Conservation (phyloP, 1,140 invertebrate species). For the Pentalonia nigronervosa region DNA sequence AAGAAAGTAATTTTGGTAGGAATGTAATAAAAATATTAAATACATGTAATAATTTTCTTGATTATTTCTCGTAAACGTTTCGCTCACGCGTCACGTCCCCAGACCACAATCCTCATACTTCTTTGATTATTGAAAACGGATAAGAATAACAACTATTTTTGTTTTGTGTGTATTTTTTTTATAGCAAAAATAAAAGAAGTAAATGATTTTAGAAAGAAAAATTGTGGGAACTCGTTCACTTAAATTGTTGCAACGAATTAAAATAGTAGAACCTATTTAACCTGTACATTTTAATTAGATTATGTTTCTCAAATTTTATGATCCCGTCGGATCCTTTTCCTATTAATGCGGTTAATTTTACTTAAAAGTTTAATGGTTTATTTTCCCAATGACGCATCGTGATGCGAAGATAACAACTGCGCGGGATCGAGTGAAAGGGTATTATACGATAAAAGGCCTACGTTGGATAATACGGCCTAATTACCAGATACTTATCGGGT, state of each 20-base stretch:
- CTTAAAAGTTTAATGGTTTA: constrained; percentile 22
- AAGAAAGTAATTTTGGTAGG: constrained; percentile 11
- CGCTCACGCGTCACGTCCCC: neutral
- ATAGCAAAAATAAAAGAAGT: neutral
- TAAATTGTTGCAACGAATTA: neutral
- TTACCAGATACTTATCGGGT: constrained; percentile 47
- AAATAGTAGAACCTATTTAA: neutral
- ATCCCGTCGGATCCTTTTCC: neutral
- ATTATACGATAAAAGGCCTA: constrained; percentile 31
- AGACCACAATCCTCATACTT: neutral
- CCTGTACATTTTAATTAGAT: neutral
- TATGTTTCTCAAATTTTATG: neutral
- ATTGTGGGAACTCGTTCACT: neutral
- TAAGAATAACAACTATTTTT: constrained; percentile 1
- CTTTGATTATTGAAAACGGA: constrained; percentile 19
- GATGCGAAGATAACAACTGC: constrained; percentile 26
- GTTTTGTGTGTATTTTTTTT: neutral
- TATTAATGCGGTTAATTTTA: neutral
- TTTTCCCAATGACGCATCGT: constrained; percentile 7
- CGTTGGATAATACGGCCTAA: neutral
- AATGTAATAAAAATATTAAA: neutral
- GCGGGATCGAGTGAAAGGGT: constrained; percentile 16
- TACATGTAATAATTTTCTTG: neutral
- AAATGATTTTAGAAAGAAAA: neutral
- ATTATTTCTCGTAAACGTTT: neutral